A percentile compares a stretch with the other conserved stretches of the same genome.
Evolutionary conservation across 2,888 invertebrate species (phyloP).

Genomic region (Lydus trimaculatus): DNA sequence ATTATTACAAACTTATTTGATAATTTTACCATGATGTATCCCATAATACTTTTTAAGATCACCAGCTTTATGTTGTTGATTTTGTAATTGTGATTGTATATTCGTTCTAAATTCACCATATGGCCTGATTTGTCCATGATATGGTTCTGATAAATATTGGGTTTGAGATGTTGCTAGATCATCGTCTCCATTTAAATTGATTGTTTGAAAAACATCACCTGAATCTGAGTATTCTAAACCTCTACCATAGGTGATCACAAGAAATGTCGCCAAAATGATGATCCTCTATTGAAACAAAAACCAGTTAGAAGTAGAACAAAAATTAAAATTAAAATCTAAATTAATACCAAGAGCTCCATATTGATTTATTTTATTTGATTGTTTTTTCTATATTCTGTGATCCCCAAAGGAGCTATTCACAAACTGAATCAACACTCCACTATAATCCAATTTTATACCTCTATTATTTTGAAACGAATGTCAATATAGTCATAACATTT

Average conservation of each 20-base stretch:
- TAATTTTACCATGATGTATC: not conserved
- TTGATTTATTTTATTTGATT: too few species aligned
- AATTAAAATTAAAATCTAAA: not conserved
- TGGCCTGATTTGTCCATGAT: not conserved
- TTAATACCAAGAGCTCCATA: not conserved
- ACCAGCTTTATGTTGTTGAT: not conserved
- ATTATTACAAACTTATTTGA: not conserved
- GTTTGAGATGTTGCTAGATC: not conserved
- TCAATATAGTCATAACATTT: slow-evolving; percentile 1
- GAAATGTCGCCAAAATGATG: not conserved
- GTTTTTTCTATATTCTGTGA: not conserved
- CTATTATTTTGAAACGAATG: not conserved
- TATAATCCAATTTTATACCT: slow-evolving; percentile 5
- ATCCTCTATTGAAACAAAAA: not conserved
- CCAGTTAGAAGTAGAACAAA: not conserved
- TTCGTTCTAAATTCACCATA: not conserved
- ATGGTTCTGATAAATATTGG: not conserved
- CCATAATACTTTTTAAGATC: not conserved
- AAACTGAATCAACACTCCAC: not conserved
- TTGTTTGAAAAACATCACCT: not conserved
- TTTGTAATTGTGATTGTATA: not conserved
- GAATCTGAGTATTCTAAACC: not conserved
- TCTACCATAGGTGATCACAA: not conserved
- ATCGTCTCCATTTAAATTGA: not conserved
- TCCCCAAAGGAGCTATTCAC: not conserved